Percentiles rank a stretch among this genome's conserved stretches.
These are phyloP conservation scores for Netelia fuscicornis DNA, from an alignment of 2,888 invertebrate genomes.

Conservation along the genomic window DNA sequence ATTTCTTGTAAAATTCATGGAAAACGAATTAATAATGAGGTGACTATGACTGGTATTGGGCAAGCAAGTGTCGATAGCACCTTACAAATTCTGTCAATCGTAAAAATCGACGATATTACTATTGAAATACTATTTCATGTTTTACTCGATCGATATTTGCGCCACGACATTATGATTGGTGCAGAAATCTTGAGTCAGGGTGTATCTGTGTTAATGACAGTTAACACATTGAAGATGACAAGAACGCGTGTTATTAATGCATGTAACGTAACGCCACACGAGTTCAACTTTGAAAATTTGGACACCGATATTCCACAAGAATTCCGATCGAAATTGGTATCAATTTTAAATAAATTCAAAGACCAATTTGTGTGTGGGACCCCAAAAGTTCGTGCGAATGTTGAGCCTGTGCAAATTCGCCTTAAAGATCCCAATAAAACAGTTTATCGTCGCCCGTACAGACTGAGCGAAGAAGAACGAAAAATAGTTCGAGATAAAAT, in stretches of 20 bases:
- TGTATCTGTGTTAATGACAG: slow-evolving; percentile 7
- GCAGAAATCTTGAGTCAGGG: slow-evolving; percentile 14
- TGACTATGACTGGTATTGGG: slow-evolving; percentile 13
- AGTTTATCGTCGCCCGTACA: slow-evolving; percentile 16
- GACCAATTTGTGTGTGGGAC: background rate
- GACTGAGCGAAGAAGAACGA: no score
- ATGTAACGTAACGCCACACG: background rate
- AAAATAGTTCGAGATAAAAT: no score
- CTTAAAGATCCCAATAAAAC: slow-evolving; percentile 19
- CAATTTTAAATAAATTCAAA: slow-evolving; percentile 12
- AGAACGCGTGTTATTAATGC: slow-evolving; percentile 17
- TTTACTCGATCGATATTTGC: slow-evolving; percentile 13
- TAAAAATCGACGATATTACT: slow-evolving; percentile 16
- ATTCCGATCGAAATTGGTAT: slow-evolving; percentile 1
- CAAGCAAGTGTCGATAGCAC: slow-evolving; percentile 7
- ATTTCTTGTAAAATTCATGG: slow-evolving; percentile 4
- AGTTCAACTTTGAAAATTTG: background rate
- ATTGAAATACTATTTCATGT: slow-evolving; percentile 21
- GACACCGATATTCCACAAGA: background rate
- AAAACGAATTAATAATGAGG: slow-evolving; percentile 11
- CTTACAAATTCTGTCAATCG: slow-evolving; percentile 1
- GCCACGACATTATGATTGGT: slow-evolving; percentile 18
- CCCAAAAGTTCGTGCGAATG: background rate
- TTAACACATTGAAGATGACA: background rate
- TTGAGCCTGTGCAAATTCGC: slow-evolving; percentile 4